Evolutionary conservation across 2,797 vertebrate species (phyloP), one percentile per base, ranked within the genome.

Genomic region (Emydoidea blandingii): DNA sequence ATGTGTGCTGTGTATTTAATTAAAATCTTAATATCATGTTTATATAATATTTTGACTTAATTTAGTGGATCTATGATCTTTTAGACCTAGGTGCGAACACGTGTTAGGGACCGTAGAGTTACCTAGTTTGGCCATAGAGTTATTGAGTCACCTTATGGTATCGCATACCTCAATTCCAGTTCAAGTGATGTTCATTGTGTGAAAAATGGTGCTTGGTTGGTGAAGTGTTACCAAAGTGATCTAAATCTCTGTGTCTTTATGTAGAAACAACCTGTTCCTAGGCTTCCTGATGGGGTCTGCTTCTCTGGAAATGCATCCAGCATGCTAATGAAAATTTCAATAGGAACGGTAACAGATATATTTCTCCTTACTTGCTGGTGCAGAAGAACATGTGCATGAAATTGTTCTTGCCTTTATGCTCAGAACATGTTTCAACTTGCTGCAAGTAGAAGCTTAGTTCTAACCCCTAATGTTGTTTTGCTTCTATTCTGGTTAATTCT

Each of bases 271-370:
- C 96, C 83, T 31, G 76, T 85, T 91, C 81, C 44, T 49, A 31
- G 88, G 91, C 74, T 92, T 93, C 88, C 85, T 89, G 87, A 62
- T 91, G 93, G 85, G 31, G 41, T 81, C 88, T 78, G 81, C 90
- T 85, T 93, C 90, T 90, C 89, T 89, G 93, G 91, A 88, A 95
- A 94, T 23, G 87, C 87, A 88, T 93, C 50, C 87, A 93, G 87
- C 72, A 1, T 0, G 86, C 90, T 93, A 82, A 94, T 18, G 85
- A 0, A 92, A 83, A 83, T 68, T 68, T 68, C 62, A 88, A 0
- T 79, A 81, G 90, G 91, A 96, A 83, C 76, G 72, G 90, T 37
- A 97, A 93, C 94, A 96, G 96, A 91, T 97, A 90, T 95, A 95
- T 96, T 94, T 94, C 94, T 94, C 94, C 89, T 94, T 44, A 94